Percentiles rank a stretch among this genome's conserved stretches.
Conservation (phyloP, 2,888 invertebrate species). For the Sinotaia quadrata region DNA sequence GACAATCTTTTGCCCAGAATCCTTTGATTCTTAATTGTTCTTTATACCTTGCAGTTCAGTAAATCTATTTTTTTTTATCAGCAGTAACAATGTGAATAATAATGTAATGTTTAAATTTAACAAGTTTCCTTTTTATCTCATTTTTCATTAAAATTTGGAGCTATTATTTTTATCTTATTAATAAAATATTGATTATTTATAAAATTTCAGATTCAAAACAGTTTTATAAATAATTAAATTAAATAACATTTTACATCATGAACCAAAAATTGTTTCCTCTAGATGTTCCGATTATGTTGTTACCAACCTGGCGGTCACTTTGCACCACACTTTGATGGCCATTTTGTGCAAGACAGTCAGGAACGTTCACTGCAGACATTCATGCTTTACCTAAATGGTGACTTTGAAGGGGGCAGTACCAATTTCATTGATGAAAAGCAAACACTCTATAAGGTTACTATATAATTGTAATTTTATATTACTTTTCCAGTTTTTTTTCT, state of each 20-base stretch:
- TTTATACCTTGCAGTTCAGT: too few species aligned
- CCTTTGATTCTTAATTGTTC: too few species aligned
- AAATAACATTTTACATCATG: not conserved
- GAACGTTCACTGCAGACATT: conserved; percentile 64
- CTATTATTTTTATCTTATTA: too few species aligned
- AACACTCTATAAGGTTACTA: conserved; percentile 57
- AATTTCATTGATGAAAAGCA: conserved; percentile 66
- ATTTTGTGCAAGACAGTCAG: conserved; percentile 47
- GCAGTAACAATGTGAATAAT: too few species aligned
- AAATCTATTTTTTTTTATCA: too few species aligned
- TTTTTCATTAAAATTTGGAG: too few species aligned
- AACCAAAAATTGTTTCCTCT: conserved; percentile 18
- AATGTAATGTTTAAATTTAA: too few species aligned
- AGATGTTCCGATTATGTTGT: conserved; percentile 63
- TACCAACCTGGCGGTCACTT: conserved; percentile 66
- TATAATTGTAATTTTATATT: too few species aligned
- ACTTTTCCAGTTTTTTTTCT: too few species aligned
- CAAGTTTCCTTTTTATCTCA: too few species aligned
- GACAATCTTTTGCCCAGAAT: too few species aligned
- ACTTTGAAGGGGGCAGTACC: conserved; percentile 63
- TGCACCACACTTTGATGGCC: conserved; percentile 68
- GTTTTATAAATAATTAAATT: not conserved
- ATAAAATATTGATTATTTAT: too few species aligned
- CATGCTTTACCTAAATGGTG: conserved; percentile 67
- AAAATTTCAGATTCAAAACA: not conserved